Base-by-base conservation (phyloP, 2,888 invertebrate species). In the Platerodrilus igneus region DNA sequence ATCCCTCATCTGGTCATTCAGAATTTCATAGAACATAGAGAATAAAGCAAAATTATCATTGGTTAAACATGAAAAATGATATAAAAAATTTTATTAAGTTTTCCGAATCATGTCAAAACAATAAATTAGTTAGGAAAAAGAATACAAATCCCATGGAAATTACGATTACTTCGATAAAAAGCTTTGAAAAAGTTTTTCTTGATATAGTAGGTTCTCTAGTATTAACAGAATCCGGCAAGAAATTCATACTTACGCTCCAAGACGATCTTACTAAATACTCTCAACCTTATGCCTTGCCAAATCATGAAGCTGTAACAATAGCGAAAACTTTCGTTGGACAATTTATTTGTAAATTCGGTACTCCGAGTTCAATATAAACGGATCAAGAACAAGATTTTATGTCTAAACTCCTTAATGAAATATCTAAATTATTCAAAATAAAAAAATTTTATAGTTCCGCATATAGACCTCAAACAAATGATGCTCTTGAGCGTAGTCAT, bases 221-320 rank as follows among this genome's bases (percentile, higher is more conserved):
- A n/a, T n/a, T n/a, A n/a, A n/a, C n/a, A n/a, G n/a, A n/a, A n/a
- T n/a, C n/a, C n/a, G n/a, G n/a, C n/a, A n/a, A n/a, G n/a, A 47
- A 39, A 36, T 60, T 45, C 30, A 45, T 56, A 14, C 15, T 57
- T 11, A 59, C 53, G 7, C 40, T 53, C 31, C 55, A 60, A 46
- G 60, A 62, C 38, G 57, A 59, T 44, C 37, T 60, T 16, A 58
- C 60, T 0, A 61, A 62, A 50, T 60, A 48, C 39, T 57, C 56
- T 4, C 49, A 51, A 37, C 56, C 59, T 4, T 41, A 52, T 28
- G 45, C 60, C 2, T 41, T 63, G 8, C 48, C 48, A 9, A 55
- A 63, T 45, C 55, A 56, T 13, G 56, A 58, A 37, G 53, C 64
- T 3, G 19, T 13, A 8, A 28, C 23, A 5, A 14, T 37, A 9